Evolutionary conservation across 2,113 vertebrate genomes (phyloP).

Genomic region (Semnornis frantzii): DNA sequence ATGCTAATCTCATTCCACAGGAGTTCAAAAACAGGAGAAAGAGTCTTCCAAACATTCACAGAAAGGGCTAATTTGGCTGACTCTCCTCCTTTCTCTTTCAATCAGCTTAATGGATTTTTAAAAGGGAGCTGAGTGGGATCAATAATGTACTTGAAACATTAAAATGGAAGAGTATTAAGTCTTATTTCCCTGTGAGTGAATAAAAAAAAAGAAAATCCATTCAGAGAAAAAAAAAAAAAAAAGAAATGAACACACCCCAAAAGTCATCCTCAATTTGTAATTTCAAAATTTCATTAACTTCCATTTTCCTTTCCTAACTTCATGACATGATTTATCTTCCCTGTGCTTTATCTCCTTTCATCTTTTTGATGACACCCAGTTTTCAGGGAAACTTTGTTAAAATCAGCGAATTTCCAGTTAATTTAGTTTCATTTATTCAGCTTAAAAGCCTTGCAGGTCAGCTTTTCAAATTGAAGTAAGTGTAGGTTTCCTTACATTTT

Average conservation of each 20-base stretch:
- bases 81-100: not conserved
- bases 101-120: not conserved
- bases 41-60: not conserved
- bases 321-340: not conserved
- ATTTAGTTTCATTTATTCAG: not conserved
- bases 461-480: not conserved
- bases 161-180: not conserved
- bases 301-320: not conserved
- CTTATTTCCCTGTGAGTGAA: not conserved
- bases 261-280: not conserved
- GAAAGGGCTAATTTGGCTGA: not conserved
- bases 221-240: not conserved
- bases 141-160: not conserved
- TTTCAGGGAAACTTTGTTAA: not conserved
- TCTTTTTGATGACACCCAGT: not conserved
- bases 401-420: not conserved
- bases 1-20: not conserved
- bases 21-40: not conserved
- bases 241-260: not conserved
- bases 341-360: not conserved
- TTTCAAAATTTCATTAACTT: constrained; percentile 2
- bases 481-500: not conserved
- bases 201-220: not conserved
- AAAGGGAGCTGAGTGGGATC: not conserved
- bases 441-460: not conserved